These are phyloP conservation scores for Osmerus eperlanus DNA, from an alignment of 2,113 vertebrate genomes.

Conservation along the genomic window DNA sequence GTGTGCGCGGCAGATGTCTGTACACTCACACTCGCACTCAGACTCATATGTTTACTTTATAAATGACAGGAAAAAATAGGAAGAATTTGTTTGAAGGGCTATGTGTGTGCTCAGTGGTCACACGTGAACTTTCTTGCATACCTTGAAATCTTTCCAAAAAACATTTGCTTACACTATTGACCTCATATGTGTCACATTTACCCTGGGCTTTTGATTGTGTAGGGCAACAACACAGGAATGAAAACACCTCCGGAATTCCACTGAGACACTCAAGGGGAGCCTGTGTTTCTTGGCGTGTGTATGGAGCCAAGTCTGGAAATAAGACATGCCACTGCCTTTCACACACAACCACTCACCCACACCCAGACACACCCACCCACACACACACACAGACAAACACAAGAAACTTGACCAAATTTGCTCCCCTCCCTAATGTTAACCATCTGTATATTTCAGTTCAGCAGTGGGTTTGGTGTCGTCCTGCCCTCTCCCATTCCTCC, in stretches of 20 bases:
- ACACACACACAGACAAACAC: neutral
- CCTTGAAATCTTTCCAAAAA: neutral
- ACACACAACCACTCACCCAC: neutral
- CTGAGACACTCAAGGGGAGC: constrained; percentile 2
- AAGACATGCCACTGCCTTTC: neutral
- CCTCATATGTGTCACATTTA: neutral
- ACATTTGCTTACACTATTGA: neutral
- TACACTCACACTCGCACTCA: too few relatives aligned
- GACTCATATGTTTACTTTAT: too few relatives aligned
- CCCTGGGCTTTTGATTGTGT: constrained; percentile 5
- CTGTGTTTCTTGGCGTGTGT: constrained; percentile 11
- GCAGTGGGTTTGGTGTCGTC: constrained; percentile 20
- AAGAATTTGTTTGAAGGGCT: too few relatives aligned
- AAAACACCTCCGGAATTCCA: constrained; percentile 1
- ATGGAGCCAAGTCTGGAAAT: constrained; percentile 1
- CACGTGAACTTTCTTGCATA: neutral
- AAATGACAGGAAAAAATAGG: too few relatives aligned
- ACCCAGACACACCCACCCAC: neutral
- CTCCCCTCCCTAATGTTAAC: constrained; percentile 59
- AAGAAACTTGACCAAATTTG: constrained; percentile 47
- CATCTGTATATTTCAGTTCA: constrained; percentile 53
- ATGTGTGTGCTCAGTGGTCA: too few relatives aligned
- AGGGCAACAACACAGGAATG: neutral
- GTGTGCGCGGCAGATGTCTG: neutral
- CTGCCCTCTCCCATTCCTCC: neutral